Evolutionary conservation across 2,113 vertebrate species (phyloP), one percentile per base, ranked within the genome.

Genomic region (Stegostoma tigrinum): DNA sequence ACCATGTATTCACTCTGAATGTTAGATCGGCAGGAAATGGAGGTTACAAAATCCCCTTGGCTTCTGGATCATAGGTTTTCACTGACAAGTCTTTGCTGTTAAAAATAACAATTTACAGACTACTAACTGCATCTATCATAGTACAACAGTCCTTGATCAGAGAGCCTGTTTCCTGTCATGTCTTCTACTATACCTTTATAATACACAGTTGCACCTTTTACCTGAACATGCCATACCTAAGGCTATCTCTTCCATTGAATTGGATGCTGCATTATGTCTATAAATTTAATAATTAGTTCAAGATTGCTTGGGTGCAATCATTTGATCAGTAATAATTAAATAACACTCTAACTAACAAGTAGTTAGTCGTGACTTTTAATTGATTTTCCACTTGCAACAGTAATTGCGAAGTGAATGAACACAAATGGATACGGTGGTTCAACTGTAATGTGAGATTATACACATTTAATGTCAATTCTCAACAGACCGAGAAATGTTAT

Each of bases 361-460:
- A 67, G 89, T 93, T 93, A 66, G 61, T 93, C 61, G 66, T 38
- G 55, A 93, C 61, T 66, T 66, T 93, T 93, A 93, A 93, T 38
- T 93, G 89, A 38, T 93, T 66, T 93, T 38, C 89, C 27, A 90
- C 87, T 90, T 27, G 30, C 61, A 66, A 66, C 89, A 17, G 30
- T 93, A 93, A 93, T 93, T 93, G 89, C 87, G 34, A 90, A 61
- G 86, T 24, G 85, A 87, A 87, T 87, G 85, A 90, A 90, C 48
- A 90, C 52, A 90, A 90, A 64, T 61, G 52, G 89, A 93, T 67
- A 83, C 89, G 38, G 7, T 93, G 55, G 61, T 93, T 38, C 30
- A 38, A 8, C 15, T 93, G 61, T 66, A 93, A 66, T 66, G 89
- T 93, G 55, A 93, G 61, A 93, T n/a, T 66, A 93, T 34, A 5